Base-by-base conservation (phyloP, 2,113 vertebrate genomes). In the Entomyzon cyanotis region DNA sequence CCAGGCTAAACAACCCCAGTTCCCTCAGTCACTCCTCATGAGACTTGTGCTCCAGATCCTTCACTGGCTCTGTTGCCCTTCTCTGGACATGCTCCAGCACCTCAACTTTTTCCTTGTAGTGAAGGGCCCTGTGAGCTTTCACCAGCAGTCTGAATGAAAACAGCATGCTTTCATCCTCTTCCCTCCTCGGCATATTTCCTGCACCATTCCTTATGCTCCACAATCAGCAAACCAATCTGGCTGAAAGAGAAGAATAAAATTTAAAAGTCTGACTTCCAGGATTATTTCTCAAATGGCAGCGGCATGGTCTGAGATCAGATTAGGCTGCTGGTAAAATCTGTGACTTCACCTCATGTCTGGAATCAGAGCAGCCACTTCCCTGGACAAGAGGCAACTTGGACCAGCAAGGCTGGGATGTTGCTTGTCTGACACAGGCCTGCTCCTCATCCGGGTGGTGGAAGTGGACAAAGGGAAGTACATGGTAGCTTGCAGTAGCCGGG, bases 201-300 rank as follows among this genome's bases (percentile, higher is more conserved):
- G 71, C 55, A 44, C 73, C 28, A 22, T 44, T 65, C 78, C 68
- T 91, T 78, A 63, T 13, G 27, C 42, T 70, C 22, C 15, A 30
- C 91, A 92, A 63, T 76, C 88, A 83, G 85, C 62, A 93, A 75
- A 68, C 44, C 15, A 7, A 90, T 93, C 82, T 94, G 82, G 33
- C 44, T 92, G 67, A 79, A 93, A 76, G 35, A 59, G 39, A 84
- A 74, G 23, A 75, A 52, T 22, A 15, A 83, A 50, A 58, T 33
- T 31, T 20, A 58, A 50, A n/a, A 31, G 15, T 50, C 52, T 63
- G 74, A 74, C 46, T 87, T 92, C 58, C 75, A 92, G 33, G 68
- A 73, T 88, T 73, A 65, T 24, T 83, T 95, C 90, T 85, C 70
- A 81, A 78, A 91, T 39, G 47, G 78, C 2, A 5, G 59, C 1